Evolutionary conservation across 1,140 invertebrate genomes (phyloP).

Genomic region (Scaptodrosophila lebanonensis): DNA sequence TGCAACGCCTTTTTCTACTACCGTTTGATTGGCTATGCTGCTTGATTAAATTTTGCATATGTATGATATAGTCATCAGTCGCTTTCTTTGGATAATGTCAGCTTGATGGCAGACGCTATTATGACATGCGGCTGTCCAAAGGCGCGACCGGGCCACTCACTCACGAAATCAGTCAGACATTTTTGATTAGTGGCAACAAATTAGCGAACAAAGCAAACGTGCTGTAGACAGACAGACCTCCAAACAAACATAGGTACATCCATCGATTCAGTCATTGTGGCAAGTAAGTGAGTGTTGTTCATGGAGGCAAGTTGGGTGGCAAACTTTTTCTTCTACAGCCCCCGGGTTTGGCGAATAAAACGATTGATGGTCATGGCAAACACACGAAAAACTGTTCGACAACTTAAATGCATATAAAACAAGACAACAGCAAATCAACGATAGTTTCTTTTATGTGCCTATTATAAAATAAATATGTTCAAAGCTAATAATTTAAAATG

Average conservation of each 20-base stretch:
- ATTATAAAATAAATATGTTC: constrained; percentile 65
- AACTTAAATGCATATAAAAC: constrained; percentile 47
- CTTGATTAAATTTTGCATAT: too few species aligned
- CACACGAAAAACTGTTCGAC: constrained; percentile 33
- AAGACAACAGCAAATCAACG: constrained; percentile 53
- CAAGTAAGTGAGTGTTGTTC: too few species aligned
- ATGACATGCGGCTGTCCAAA: constrained; percentile 46
- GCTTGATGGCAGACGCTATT: constrained; percentile 21
- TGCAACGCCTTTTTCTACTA: too few species aligned
- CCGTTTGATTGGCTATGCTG: too few species aligned
- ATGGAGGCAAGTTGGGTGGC: too few species aligned
- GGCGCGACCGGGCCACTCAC: constrained; percentile 2
- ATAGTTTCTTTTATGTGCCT: constrained; percentile 45
- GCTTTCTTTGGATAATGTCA: constrained; percentile 26
- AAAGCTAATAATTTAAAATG: constrained; percentile 66
- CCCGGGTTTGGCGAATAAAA: constrained; percentile 12
- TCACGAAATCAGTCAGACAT: constrained; percentile 29
- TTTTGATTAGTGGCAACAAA: constrained; percentile 56
- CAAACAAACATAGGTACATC: constrained; percentile 21
- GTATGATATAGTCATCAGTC: constrained; percentile 50
- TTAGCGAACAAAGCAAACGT: constrained; percentile 53
- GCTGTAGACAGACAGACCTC: constrained; percentile 26
- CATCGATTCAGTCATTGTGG: too few species aligned
- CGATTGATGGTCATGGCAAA: constrained; percentile 62
- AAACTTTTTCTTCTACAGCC: too few species aligned